These are phyloP conservation scores for Leptoteleia sp. DNA, from an alignment of 1,140 invertebrate genomes.

Conservation along the genomic window DNA sequence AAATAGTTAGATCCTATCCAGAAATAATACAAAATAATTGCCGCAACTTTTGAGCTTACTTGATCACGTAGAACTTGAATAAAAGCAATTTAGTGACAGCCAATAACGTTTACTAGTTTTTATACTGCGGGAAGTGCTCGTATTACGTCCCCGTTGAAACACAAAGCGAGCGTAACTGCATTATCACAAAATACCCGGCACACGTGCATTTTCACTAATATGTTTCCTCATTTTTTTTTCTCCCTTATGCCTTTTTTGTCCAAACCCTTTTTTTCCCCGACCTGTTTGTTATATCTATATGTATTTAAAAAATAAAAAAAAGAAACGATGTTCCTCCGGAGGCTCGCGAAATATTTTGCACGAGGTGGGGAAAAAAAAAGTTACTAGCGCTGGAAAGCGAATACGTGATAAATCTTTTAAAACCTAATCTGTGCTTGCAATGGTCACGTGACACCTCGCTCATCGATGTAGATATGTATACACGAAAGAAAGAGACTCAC, in stretches of 20 bases:
- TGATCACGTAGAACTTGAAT: constrained; percentile 6
- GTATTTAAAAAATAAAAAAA: too few relatives aligned
- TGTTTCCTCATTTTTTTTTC: constrained; percentile 14
- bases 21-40: too few relatives aligned
- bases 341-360: constrained; percentile 8
- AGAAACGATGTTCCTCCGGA: neutral
- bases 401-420: constrained; percentile 33
- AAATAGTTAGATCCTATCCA: too few relatives aligned
- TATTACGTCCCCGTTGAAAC: constrained; percentile 22
- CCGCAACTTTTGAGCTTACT: too few relatives aligned
- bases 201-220: constrained; percentile 26
- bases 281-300: constrained; percentile 9
- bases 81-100: constrained; percentile 16
- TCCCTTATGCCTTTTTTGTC: constrained; percentile 4
- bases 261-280: neutral
- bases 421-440: constrained; percentile 29
- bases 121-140: neutral
- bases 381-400: constrained; percentile 10
- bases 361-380: constrained; percentile 2
- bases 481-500: constrained; percentile 5
- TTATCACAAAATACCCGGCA: constrained; percentile 33
- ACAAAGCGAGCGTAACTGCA: constrained; percentile 42
- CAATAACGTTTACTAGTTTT: constrained; percentile 43
- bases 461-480: constrained; percentile 21
- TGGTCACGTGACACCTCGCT: constrained; percentile 29